Evolutionary conservation across 2,888 invertebrate species (phyloP), one percentile per base, ranked within the genome.

Genomic region (Tiliacea aurago): DNA sequence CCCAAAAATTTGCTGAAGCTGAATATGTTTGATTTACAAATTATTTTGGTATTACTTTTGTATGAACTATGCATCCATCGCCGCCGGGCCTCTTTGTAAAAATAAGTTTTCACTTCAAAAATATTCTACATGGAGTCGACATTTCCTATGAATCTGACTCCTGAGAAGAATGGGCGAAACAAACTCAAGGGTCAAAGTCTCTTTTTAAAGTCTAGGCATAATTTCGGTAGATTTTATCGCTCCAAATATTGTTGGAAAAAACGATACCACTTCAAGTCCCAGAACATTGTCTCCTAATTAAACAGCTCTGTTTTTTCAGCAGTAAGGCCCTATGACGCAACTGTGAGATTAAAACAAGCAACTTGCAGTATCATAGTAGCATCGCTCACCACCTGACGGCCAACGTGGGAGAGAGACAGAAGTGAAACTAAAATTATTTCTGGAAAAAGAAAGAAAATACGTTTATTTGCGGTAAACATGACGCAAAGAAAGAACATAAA

Each of bases 271-370:
- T 43, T 4, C 10, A 51, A 51, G 6, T 67, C 20, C 10, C 2
- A 23, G 11, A 20, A 37, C 23, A 69, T 33, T 69, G 61, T 75
- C 15, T 64, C 18, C 66, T 70, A 67, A 49, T 71, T 51, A 59
- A 64, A 41, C 63, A 47, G 49, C 63, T 65, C 13, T 61, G 56
- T 67, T 67, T 47, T 70, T 64, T 55, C 51, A 65, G 53, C 53
- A 67, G 51, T 47, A 65, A 49, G 63, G 58, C 41, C 28, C 53
- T 45, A 33, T 79, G 81, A 72, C 72, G 72, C 62, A 61, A 76
- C 79, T 20, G 80, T 70, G 69, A 70, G 64, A 81, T 79, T 83
- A 79, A 72, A 81, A 79, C 83, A 74, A 68, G 67, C 61, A 72
- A 51, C 49, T 23, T 76, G 70, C 70, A 55, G 71, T 81, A 79